Evolutionary conservation across 2,888 invertebrate genomes (phyloP).

Genomic region (Boloria euphrosyne): DNA sequence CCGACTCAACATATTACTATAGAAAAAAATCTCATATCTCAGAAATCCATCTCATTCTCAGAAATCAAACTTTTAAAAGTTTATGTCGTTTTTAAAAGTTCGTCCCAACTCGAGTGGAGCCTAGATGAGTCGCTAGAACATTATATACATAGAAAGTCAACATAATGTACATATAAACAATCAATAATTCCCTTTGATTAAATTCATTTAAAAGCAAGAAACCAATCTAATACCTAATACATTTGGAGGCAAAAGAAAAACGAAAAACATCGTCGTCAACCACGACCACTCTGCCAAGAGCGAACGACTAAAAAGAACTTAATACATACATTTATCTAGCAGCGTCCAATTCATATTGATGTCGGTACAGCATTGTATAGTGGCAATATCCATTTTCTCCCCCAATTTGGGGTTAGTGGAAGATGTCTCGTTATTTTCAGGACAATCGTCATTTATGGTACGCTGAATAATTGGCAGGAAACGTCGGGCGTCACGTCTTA

Average conservation of each 20-base stretch:
- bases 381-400: constrained; percentile 27
- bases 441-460: constrained; percentile 32
- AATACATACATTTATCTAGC: constrained; percentile 20
- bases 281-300: no score
- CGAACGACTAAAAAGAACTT: no score
- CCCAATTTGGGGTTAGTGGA: constrained; percentile 28
- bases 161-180: not conserved
- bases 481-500: constrained; percentile 21
- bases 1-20: no score
- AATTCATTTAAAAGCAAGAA: constrained; percentile 16
- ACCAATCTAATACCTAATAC: constrained; percentile 13
- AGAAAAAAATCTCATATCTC: no score
- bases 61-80: no score
- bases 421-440: constrained; percentile 32
- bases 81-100: no score
- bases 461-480: constrained; percentile 31
- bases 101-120: no score
- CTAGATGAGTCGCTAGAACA: no score
- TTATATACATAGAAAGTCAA: not conserved
- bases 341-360: constrained; percentile 21
- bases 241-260: no score
- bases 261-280: no score
- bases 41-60: no score
- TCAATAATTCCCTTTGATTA: constrained; percentile 9
- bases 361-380: constrained; percentile 13